Base-by-base conservation (phyloP, 2,113 vertebrate species). In the Fregetta grallaria region DNA sequence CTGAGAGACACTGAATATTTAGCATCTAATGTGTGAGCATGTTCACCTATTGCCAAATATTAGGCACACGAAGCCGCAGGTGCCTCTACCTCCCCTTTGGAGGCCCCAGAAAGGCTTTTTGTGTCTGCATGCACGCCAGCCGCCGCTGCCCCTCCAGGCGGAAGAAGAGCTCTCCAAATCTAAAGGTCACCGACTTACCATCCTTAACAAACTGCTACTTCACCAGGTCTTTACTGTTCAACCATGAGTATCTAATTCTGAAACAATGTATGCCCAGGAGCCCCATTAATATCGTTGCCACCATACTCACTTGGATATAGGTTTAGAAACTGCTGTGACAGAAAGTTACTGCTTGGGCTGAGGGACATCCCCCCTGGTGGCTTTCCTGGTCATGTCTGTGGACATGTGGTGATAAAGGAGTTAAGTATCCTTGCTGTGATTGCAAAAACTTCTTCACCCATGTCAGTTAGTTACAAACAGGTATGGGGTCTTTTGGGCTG, bases 21-120 rank as follows among this genome's bases (percentile, higher is more conserved):
- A 92, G 29, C 88, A 82, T 95, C 75, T 91, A 77, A 92, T 86
- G 65, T 67, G 52, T 79, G 50, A 92, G 65, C 66, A 15, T 34
- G 44, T 82, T 75, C 50, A 81, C 84, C 75, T 93, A 63, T 56
- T 89, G 61, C 75, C 90, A 90, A 77, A 71, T 84, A 92, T 36
- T 14, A 84, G 42, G 15, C 32, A 65, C 0, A 0, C 38, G 59
- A 90, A 76, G 58, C 25, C 62, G 21, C 77, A 66, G 84, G 86
- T 93, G 85, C 52, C 45, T 92, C 75, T 92, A 67, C 21, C 40
- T 78, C 27, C 26, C 19, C 45, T 84, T 62, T 61, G 50, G 77
- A 91, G 49, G 17, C 25, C 23, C n/a, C 14, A 27, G 59, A 47
- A 92, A 91, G 32, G 49, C 42, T 72, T 81, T 72, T 20, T 52